A percentile compares a stretch with the other conserved stretches of the same genome.
These are phyloP conservation scores for Bos taurus DNA, from an alignment of 2,113 vertebrate species.

Conservation along the genomic window ARS-UCD2.0 NC_037334.1:84350001-84350500, in stretches of 20 bases:
- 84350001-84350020: not conserved
- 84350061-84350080: not conserved
- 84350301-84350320: not conserved
- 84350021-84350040: not conserved
- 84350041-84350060: not conserved
- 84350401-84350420: not conserved
- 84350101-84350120: not conserved
- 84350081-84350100: not conserved
- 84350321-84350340: not conserved
- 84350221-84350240: not conserved
- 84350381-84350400: not conserved
- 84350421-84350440: slow-evolving; percentile 20
- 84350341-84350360: not conserved
- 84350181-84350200: not conserved
- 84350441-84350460: slow-evolving; percentile 5
- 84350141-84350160: not conserved
- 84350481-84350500: not conserved
- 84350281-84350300: not conserved
- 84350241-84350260: not conserved
- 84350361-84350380: not conserved
- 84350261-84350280: not conserved
- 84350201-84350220: not conserved
- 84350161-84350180: not conserved
- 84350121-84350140: not conserved
- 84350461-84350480: slow-evolving; percentile 23